phyloP scores from a whole-genome alignment of 92 coral and sea anemone species.

The Umimayanthus chanpuru region DNA sequence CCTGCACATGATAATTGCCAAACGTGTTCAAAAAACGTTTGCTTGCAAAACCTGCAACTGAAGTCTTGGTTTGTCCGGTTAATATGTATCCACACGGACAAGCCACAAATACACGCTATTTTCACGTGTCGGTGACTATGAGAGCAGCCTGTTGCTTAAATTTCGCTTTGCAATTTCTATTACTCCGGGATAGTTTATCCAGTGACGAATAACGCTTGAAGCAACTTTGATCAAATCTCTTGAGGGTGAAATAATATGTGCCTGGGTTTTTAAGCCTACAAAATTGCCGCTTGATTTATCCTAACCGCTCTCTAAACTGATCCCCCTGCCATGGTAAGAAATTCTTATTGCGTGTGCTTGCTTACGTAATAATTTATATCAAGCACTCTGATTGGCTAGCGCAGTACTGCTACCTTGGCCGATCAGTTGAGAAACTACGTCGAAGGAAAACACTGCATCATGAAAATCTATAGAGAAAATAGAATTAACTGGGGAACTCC shows the following conservation, averaged over 20 bases:
- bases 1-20: conserved; percentile 62
- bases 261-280: not conserved
- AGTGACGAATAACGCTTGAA: conserved; percentile 1
- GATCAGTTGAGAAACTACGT: not conserved
- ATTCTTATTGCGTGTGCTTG: conserved; percentile 89
- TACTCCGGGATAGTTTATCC: not conserved
- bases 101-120: conserved; percentile 4
- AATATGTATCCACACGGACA: not conserved
- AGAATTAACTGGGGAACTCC: conserved; percentile 25
- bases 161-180: not conserved
- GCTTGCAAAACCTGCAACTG: not conserved
- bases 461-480: conserved; percentile 4
- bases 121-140: conserved; percentile 15
- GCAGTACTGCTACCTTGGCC: conserved; percentile 18
- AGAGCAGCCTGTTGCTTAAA: not conserved
- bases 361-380: conserved; percentile 76
- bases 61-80: not conserved
- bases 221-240: conserved; percentile 10
- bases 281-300: not conserved
- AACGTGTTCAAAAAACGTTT: not conserved
- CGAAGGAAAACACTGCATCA: conserved; percentile 17
- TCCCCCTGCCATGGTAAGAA: conserved; percentile 64
- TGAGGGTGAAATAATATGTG: not conserved
- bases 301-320: conserved; percentile 27
- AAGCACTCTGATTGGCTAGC: conserved; percentile 71